These are phyloP conservation scores for Cephalopachus bancanus DNA, from an alignment of 2,797 vertebrate genomes.

Conservation along the genomic window DNA sequence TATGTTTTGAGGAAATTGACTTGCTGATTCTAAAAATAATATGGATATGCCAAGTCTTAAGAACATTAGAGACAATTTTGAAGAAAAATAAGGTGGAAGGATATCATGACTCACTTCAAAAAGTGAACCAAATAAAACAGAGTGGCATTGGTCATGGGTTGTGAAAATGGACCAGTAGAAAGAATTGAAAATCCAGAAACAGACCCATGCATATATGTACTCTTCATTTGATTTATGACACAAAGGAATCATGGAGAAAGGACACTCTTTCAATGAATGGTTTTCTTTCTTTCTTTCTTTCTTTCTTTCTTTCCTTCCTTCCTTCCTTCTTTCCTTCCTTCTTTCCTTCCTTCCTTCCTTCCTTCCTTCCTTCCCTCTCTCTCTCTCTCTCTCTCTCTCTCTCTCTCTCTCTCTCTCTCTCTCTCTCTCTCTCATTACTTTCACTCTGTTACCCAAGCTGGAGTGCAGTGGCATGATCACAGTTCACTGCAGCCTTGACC, in stretches of 20 bases:
- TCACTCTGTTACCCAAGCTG: no score
- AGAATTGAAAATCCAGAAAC: conserved; percentile 13
- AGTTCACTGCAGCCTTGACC: no score
- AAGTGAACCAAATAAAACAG: conserved; percentile 5
- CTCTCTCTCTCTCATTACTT: no score
- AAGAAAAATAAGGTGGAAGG: neutral
- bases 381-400: no score
- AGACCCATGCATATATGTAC: neutral
- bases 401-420: no score
- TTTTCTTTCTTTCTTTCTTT: no score
- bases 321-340: no score
- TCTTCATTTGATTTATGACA: neutral
- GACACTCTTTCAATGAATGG: neutral
- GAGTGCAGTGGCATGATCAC: no score
- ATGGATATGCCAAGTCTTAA: neutral
- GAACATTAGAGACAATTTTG: neutral
- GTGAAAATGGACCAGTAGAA: neutral
- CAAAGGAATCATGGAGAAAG: neutral
- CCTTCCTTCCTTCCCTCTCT: no score
- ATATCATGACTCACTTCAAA: neutral
- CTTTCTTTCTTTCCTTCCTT: no score
- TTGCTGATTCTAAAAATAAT: conserved; percentile 14
- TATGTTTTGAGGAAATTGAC: neutral
- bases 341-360: no score
- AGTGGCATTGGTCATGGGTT: neutral